A percentile compares a stretch with the other conserved stretches of the same genome.
phyloP scores from a whole-genome alignment of 2,797 vertebrate genomes.

The Poeciliopsis paucimaculata region DNA sequence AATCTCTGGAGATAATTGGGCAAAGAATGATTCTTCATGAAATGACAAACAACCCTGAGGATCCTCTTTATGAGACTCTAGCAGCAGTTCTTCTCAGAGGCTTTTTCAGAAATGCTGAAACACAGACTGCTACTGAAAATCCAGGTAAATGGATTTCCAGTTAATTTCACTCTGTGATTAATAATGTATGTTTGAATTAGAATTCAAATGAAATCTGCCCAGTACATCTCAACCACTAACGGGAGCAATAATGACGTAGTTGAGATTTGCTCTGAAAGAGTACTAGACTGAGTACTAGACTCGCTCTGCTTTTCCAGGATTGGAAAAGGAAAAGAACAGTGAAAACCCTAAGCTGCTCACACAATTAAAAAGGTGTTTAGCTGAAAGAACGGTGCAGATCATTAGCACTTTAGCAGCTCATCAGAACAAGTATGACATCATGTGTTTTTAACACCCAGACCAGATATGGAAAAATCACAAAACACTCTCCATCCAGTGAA shows the following conservation, averaged over 20 bases:
- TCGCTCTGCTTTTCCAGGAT: background rate
- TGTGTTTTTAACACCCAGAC: background rate
- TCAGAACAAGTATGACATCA: background rate
- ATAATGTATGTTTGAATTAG: background rate
- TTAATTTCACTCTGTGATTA: background rate
- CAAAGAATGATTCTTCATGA: no score
- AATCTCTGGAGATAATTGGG: no score
- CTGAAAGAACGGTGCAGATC: background rate
- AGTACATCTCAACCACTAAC: background rate
- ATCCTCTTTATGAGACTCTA: no score
- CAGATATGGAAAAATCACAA: background rate
- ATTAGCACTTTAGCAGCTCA: background rate
- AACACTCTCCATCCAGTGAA: constrained; percentile 19
- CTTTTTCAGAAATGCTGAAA: no score
- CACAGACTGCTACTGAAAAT: no score
- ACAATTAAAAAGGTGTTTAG: background rate
- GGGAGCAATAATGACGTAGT: background rate
- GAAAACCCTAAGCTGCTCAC: background rate
- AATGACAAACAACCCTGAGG: no score
- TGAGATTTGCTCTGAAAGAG: background rate
- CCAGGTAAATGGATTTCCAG: no score
- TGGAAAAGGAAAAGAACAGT: background rate
- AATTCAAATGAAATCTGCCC: background rate
- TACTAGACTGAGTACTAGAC: background rate
- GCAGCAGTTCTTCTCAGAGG: no score